Conservation (phyloP, 2,113 vertebrate genomes). For the Trematomus loennbergii region DNA sequence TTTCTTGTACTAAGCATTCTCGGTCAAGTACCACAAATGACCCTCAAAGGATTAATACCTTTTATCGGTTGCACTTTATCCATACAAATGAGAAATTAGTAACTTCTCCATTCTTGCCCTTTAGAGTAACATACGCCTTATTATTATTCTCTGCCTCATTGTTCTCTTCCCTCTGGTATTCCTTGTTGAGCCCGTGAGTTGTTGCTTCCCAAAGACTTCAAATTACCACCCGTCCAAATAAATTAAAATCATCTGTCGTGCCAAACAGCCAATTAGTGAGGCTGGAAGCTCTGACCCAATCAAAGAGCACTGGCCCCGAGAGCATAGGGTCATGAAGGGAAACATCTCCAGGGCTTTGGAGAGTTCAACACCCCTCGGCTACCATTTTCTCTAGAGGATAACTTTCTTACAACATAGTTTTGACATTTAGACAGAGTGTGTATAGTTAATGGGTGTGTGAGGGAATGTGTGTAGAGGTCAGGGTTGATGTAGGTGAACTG, state of each 20-base stretch:
- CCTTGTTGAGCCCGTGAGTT: slow-evolving; percentile 25
- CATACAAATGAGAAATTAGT: neutral
- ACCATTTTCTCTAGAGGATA: slow-evolving; percentile 4
- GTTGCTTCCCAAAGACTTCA: slow-evolving; percentile 57
- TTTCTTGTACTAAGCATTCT: too few species aligned
- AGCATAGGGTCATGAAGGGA: slow-evolving; percentile 14
- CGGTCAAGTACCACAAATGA: neutral
- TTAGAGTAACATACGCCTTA: slow-evolving; percentile 27
- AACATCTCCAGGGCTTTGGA: neutral
- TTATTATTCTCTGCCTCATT: slow-evolving; percentile 33
- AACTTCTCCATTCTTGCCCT: neutral
- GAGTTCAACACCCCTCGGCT: neutral
- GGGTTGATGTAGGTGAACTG: neutral
- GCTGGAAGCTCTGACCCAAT: slow-evolving; percentile 44
- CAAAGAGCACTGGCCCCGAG: slow-evolving; percentile 11
- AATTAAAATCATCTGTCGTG: slow-evolving; percentile 61
- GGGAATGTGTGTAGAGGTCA: neutral
- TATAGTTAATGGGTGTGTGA: slow-evolving; percentile 6
- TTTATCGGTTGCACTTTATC: neutral
- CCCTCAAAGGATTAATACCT: neutral
- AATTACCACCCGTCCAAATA: slow-evolving; percentile 56
- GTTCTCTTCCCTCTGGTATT: slow-evolving; percentile 7
- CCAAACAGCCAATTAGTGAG: slow-evolving; percentile 68
- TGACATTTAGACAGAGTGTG: neutral
- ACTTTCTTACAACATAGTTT: neutral